phyloP scores from a whole-genome alignment of 1,140 invertebrate genomes.

The Babylonia areolata region DNA sequence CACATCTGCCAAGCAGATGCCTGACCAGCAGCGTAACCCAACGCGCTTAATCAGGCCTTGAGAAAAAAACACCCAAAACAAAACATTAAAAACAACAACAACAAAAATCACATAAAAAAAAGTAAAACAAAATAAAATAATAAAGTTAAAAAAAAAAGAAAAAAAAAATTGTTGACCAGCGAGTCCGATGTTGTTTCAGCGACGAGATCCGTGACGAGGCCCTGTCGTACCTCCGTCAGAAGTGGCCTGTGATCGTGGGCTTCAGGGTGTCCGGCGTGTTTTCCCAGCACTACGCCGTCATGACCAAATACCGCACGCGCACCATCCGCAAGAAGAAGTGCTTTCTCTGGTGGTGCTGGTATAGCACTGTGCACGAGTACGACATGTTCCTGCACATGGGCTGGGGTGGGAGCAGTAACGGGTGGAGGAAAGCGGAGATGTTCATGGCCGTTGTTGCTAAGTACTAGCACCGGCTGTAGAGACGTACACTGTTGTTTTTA shows the following conservation, averaged over 20 bases:
- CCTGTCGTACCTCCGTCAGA: slow-evolving; percentile 25
- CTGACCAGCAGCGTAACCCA: too few relatives aligned
- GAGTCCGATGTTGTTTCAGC: slow-evolving; percentile 15
- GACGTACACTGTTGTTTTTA: too few relatives aligned
- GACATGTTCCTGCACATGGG: slow-evolving; percentile 48
- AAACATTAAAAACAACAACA: too few relatives aligned
- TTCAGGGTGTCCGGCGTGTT: slow-evolving; percentile 38
- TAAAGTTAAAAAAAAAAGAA: too few relatives aligned
- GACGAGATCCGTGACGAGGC: slow-evolving; percentile 22
- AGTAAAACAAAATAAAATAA: too few relatives aligned
- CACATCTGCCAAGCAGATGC: too few relatives aligned
- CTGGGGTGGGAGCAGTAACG: slow-evolving; percentile 32
- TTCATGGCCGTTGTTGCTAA: slow-evolving; percentile 38
- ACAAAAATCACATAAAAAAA: too few relatives aligned
- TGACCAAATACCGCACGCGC: slow-evolving; percentile 40
- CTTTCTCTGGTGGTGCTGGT: slow-evolving; percentile 24
- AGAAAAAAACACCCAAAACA: too few relatives aligned
- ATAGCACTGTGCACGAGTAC: slow-evolving; percentile 12
- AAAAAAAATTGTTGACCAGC: too few relatives aligned
- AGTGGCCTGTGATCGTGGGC: slow-evolving; percentile 47
- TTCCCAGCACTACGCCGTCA: slow-evolving; percentile 46
- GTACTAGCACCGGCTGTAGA: background rate
- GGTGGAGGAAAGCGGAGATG: slow-evolving; percentile 41
- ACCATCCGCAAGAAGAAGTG: slow-evolving; percentile 24
- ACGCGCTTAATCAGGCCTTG: too few relatives aligned